Conservation (phyloP, 2,113 vertebrate genomes). For the Gulo gulo region DNA sequence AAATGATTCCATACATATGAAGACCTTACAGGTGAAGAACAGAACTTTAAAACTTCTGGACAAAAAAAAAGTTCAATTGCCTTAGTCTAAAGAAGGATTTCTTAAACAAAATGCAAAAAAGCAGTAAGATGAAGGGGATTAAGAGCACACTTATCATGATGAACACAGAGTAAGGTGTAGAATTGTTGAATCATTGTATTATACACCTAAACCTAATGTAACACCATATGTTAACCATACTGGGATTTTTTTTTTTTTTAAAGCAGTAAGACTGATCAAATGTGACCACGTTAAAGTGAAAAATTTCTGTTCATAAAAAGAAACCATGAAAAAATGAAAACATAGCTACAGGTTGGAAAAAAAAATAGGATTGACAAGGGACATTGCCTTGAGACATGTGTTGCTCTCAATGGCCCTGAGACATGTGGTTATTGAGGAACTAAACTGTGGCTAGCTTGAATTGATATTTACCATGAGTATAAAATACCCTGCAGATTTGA, state of each 20-base stretch:
- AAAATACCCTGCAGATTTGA: neutral
- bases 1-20: neutral
- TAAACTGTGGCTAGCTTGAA: neutral
- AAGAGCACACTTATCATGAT: neutral
- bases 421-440: neutral
- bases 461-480: neutral
- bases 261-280: neutral
- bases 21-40: neutral
- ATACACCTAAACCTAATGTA: neutral
- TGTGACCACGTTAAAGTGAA: neutral
- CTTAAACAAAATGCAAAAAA: neutral
- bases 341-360: neutral
- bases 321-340: neutral
- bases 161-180: neutral
- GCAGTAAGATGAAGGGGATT: neutral
- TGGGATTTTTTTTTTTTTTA: neutral
- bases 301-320: neutral
- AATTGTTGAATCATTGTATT: neutral
- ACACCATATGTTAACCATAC: neutral
- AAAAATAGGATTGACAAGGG: neutral
- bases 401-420: neutral
- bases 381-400: neutral
- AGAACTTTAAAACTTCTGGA: neutral
- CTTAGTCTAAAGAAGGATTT: neutral
- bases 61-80: neutral